Conservation (phyloP, 2,113 vertebrate genomes). For the Tenebrosternarchus preto region DNA sequence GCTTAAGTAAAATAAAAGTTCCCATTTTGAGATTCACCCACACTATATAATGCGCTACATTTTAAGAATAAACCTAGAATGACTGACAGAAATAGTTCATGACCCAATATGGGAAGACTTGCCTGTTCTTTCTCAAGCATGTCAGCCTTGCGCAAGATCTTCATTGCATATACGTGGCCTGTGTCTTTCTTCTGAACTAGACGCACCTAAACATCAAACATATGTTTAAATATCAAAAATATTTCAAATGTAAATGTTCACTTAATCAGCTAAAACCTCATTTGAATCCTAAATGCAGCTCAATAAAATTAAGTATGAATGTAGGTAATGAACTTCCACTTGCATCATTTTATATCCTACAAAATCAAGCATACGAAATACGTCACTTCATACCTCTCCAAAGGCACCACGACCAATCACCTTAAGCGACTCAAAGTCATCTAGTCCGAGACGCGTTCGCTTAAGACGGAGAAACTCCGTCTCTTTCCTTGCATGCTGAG, state of each 20-base stretch:
- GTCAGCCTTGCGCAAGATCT: slow-evolving; percentile 95
- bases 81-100: background rate
- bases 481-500: slow-evolving; percentile 76
- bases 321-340: background rate
- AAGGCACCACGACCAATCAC: slow-evolving; percentile 79
- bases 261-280: too few relatives aligned
- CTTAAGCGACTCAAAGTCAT: slow-evolving; percentile 79
- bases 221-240: background rate
- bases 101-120: slow-evolving; percentile 2
- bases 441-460: slow-evolving; percentile 74
- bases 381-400: slow-evolving; percentile 66
- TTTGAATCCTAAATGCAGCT: background rate
- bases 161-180: slow-evolving; percentile 97
- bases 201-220: slow-evolving; percentile 78
- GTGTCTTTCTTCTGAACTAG: slow-evolving; percentile 99
- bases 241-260: too few relatives aligned
- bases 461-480: slow-evolving; percentile 77
- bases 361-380: background rate
- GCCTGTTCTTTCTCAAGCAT: slow-evolving; percentile 99
- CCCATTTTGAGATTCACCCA: too few relatives aligned
- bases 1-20: too few relatives aligned
- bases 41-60: too few relatives aligned
- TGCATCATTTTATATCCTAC: background rate
- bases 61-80: too few relatives aligned
- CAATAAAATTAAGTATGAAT: background rate